Evolutionary conservation across 2,113 vertebrate species (phyloP).

Genomic region (Corythaeola cristata): DNA sequence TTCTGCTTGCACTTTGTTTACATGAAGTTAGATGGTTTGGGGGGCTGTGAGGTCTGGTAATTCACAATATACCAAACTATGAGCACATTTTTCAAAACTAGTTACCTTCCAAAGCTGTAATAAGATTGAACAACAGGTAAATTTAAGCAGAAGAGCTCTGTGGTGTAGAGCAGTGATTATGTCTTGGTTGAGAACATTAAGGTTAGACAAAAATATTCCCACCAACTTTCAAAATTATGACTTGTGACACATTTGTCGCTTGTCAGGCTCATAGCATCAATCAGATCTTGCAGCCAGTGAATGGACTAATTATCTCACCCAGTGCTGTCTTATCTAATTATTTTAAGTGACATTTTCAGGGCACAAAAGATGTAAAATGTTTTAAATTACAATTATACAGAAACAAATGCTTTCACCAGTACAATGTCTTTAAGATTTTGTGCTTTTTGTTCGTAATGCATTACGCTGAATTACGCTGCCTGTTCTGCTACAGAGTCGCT

Average conservation of each 20-base stretch:
- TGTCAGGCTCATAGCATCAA: constrained; percentile 14
- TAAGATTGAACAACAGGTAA: neutral
- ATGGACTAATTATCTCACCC: neutral
- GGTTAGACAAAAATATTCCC: neutral
- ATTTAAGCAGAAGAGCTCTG: neutral
- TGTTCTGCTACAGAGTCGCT: fast-evolving
- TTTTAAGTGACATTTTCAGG: constrained; percentile 50
- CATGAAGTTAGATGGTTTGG: neutral
- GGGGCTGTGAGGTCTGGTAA: neutral
- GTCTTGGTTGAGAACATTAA: neutral
- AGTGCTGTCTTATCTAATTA: constrained; percentile 31
- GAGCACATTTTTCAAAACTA: neutral
- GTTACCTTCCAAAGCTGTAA: neutral
- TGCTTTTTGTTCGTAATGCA: neutral
- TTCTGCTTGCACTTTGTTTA: neutral
- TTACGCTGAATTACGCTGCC: neutral
- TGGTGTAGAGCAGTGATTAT: neutral
- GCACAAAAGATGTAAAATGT: constrained; percentile 1
- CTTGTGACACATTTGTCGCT: neutral
- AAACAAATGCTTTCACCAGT: neutral
- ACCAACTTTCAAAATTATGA: neutral
- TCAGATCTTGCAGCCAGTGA: neutral
- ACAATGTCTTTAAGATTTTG: neutral
- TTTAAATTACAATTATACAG: neutral
- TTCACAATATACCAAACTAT: neutral